These are phyloP conservation scores for Pitta sordida DNA, from an alignment of 2,113 vertebrate species.

Conservation along the genomic window DNA sequence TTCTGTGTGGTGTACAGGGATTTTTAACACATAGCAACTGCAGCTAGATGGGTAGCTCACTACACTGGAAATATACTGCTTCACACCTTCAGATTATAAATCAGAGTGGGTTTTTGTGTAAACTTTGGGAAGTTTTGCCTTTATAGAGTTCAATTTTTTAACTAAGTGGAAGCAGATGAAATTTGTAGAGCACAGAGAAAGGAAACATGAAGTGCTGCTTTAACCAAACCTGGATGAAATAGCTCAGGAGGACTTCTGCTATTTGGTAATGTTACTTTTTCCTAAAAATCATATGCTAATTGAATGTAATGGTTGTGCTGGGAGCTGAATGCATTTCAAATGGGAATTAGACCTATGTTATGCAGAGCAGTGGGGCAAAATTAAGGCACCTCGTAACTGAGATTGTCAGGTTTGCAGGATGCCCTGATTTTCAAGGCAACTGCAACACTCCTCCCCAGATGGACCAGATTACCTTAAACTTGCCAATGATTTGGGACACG, in stretches of 20 bases:
- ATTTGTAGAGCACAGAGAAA: not conserved
- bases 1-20: not conserved
- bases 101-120: not conserved
- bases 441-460: not conserved
- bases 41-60: not conserved
- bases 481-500: not conserved
- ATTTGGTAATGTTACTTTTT: not conserved
- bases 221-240: not conserved
- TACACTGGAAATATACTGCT: not conserved
- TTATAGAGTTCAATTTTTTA: not conserved
- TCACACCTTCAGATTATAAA: not conserved
- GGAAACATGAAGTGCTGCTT: not conserved
- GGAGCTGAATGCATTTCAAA: not conserved
- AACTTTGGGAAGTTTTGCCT: not conserved
- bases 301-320: not conserved
- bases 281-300: not conserved
- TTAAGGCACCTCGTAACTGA: not conserved
- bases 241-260: not conserved
- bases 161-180: not conserved
- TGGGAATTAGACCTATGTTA: not conserved
- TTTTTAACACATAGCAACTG: not conserved
- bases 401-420: not conserved
- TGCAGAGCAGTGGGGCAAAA: not conserved
- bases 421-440: not conserved
- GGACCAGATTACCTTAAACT: not conserved